Conservation (phyloP, 2,113 vertebrate species). For the Pterocles orientalis region DNA sequence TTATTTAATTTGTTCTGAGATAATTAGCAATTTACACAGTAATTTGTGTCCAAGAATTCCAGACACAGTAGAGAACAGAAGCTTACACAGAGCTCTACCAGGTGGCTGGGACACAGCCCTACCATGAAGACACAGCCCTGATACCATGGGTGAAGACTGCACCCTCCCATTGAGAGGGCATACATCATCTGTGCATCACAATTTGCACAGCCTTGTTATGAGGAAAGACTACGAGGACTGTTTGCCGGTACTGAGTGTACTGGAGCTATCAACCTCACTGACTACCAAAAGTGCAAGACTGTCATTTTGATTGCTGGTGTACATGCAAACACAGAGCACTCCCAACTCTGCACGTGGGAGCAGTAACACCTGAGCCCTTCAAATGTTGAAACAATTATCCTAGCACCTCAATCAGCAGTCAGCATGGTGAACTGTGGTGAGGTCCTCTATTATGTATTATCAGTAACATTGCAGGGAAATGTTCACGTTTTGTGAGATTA, state of each 20-base stretch:
- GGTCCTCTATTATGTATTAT: not conserved
- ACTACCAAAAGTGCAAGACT: not conserved
- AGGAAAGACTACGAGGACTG: not conserved
- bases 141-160: accelerated
- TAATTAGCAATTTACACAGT: not conserved
- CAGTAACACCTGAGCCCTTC: not conserved
- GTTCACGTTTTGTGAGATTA: slow-evolving; percentile 49
- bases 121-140: not conserved
- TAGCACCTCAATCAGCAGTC: not conserved
- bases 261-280: not conserved
- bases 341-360: not conserved
- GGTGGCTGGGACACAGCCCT: not conserved
- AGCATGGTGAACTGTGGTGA: not conserved
- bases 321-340: not conserved
- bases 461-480: slow-evolving; percentile 17
- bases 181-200: not conserved
- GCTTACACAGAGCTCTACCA: not conserved
- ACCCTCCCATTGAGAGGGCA: not conserved
- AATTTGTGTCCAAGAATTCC: not conserved
- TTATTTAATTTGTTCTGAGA: not conserved
- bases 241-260: not conserved
- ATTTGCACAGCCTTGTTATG: accelerated
- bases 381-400: not conserved
- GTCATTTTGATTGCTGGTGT: not conserved
- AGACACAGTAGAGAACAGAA: not conserved